Percentiles rank a stretch among this genome's conserved stretches.
Evolutionary conservation across 1,140 invertebrate species (phyloP).

Genomic region (Nephotettix cincticeps): DNA sequence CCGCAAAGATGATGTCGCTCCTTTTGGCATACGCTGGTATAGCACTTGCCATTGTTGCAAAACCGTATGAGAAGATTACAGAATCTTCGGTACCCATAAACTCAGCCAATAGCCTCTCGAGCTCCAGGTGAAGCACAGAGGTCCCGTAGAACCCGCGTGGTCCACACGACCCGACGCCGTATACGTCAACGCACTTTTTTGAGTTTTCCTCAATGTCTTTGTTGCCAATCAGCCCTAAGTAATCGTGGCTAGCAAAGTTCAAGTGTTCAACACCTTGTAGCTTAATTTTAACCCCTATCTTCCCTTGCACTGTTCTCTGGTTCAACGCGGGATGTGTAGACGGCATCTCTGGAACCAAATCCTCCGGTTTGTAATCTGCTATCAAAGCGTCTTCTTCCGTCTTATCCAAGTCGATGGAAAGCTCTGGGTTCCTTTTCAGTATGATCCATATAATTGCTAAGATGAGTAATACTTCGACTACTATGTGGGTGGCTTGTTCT

Average conservation of each 20-base stretch:
- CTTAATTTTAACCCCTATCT: conserved; percentile 62
- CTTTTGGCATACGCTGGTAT: conserved; percentile 96
- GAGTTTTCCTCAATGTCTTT: conserved; percentile 65
- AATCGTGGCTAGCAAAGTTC: conserved; percentile 86
- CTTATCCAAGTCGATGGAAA: neutral
- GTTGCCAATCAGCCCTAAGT: conserved; percentile 74
- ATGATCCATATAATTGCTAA: neutral
- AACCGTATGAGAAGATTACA: conserved; percentile 96
- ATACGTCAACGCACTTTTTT: conserved; percentile 76
- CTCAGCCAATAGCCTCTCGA: conserved; percentile 86
- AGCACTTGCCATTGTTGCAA: conserved; percentile 93
- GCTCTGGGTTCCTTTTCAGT: neutral
- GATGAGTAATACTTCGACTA: neutral
- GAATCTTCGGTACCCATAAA: conserved; percentile 92
- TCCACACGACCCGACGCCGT: conserved; percentile 97
- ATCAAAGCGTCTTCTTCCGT: neutral
- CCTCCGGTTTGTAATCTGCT: neutral
- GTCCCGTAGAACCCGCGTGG: conserved; percentile 97
- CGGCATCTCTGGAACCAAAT: neutral
- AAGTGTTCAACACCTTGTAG: conserved; percentile 70
- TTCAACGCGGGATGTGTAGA: neutral
- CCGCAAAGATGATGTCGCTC: conserved; percentile 91
- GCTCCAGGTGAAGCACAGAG: conserved; percentile 86
- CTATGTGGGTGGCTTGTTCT: neutral
- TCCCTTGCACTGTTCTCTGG: conserved; percentile 43